Evolutionary conservation across 2,113 vertebrate genomes (phyloP).

Genomic region (Indicator maculatus): DNA sequence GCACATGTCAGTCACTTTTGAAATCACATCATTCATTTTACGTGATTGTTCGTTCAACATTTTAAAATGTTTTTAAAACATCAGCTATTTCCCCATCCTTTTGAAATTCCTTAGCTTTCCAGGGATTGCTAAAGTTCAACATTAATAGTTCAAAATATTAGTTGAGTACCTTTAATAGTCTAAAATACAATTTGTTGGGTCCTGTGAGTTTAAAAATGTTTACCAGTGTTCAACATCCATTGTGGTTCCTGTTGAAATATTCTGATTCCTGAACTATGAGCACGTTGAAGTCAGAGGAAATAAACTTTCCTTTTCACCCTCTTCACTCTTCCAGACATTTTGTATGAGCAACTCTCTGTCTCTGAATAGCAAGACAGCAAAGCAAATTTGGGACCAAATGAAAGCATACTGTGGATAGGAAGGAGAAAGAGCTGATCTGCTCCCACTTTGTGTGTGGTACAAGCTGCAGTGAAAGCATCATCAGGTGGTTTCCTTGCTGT

Average conservation of each 20-base stretch:
- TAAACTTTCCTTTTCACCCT: not conserved
- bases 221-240: not conserved
- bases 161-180: not conserved
- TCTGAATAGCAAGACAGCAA: not conserved
- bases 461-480: not conserved
- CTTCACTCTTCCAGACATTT: not conserved
- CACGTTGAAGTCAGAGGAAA: not conserved
- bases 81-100: not conserved
- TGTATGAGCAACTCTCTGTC: not conserved
- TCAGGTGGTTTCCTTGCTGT: too few species aligned
- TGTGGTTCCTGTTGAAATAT: not conserved
- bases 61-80: not conserved
- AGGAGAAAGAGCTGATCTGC: not conserved
- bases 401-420: not conserved
- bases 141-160: not conserved
- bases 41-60: not conserved
- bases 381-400: not conserved
- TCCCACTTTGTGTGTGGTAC: fast-evolving
- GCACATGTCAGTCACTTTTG: not conserved
- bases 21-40: not conserved
- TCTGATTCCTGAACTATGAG: not conserved
- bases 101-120: not conserved
- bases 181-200: not conserved
- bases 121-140: not conserved
- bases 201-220: not conserved